These are phyloP conservation scores for Todiramphus saurophagus DNA, from an alignment of 2,113 vertebrate species.

Conservation along the genomic window DNA sequence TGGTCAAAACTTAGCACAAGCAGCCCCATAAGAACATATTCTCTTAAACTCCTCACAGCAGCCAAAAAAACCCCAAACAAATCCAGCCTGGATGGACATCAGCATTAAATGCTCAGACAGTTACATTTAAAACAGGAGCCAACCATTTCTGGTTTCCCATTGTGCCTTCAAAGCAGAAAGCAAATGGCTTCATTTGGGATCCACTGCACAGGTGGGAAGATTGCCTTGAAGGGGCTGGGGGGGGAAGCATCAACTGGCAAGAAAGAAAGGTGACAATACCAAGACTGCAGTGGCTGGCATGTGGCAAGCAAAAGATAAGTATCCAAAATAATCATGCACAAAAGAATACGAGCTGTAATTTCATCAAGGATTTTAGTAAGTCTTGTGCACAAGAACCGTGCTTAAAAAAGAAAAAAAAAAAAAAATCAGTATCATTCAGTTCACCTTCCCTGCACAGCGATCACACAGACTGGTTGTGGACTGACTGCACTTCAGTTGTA, in stretches of 20 bases:
- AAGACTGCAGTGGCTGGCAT: neutral
- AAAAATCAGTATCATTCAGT: neutral
- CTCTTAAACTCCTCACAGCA: slow-evolving; percentile 78
- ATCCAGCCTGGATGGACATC: neutral
- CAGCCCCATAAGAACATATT: slow-evolving; percentile 84
- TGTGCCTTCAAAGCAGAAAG: neutral
- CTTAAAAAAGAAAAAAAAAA: too few species aligned
- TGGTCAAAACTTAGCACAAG: slow-evolving; percentile 78
- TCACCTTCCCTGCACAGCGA: neutral
- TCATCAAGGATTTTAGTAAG: neutral
- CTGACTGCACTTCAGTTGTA: fast-evolving
- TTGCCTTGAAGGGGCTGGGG: neutral
- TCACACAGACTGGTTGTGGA: neutral
- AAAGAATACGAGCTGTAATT: neutral
- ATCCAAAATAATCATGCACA: neutral
- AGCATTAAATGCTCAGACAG: neutral
- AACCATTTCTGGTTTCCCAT: neutral
- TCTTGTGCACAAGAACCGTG: neutral
- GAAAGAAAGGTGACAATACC: neutral
- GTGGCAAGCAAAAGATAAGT: neutral
- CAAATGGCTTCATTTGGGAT: neutral
- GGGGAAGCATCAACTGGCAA: neutral
- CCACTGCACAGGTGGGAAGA: neutral
- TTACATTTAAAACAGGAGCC: neutral
- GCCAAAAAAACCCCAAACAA: slow-evolving; percentile 67